Evolutionary conservation across 2,113 vertebrate species (phyloP), one percentile per base, ranked within the genome.

Genomic region (Octodon degus): DNA sequence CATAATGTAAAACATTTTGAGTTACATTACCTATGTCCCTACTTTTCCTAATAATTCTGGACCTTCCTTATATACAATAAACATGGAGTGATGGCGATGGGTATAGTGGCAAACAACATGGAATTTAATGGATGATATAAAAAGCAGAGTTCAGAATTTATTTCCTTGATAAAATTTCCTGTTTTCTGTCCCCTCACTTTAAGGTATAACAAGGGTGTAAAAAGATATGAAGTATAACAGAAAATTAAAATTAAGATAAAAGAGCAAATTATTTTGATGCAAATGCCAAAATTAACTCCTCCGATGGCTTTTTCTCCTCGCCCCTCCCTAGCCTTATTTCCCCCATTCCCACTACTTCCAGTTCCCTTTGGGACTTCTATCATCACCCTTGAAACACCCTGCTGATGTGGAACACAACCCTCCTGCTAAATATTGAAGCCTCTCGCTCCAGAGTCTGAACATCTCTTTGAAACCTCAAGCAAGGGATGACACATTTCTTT

Each of bases 81-180:
- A 76, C 50, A 27, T 7, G 25, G 34, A 30, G 5, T 9, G 22
- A 37, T 2, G 14, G 58, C 20, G 47, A 20, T 11, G 43, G 20
- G 1, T 72, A 19, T 16, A 37, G 8, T 0, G 0, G 30, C 1
- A 1, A 20, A 87, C 16, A 4, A 60, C 43, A 58, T 9, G 14
- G n/a, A 17, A n/a, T 19, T 70, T 40, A 55, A 76, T 24, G 20
- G 8, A 32, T 16, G 89, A 20, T 1, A 30, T 68, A 32, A 14
- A 81, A 2, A 53, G 17, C n/a, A 14, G 10, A 70, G 6, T n/a
- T 50, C 27, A 96, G 55, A 90, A 70, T 20, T 58, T 70, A 7
- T 81, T 92, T 76, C 40, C 50, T 63, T 63, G 43, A 53, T 70
- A 60, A 76, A 22, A 19, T 50, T 72, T 70, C 43, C 62, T 53